Evolutionary conservation across 2,797 vertebrate species (phyloP).

Genomic region (Heteromormyrus szaboi): DNA sequence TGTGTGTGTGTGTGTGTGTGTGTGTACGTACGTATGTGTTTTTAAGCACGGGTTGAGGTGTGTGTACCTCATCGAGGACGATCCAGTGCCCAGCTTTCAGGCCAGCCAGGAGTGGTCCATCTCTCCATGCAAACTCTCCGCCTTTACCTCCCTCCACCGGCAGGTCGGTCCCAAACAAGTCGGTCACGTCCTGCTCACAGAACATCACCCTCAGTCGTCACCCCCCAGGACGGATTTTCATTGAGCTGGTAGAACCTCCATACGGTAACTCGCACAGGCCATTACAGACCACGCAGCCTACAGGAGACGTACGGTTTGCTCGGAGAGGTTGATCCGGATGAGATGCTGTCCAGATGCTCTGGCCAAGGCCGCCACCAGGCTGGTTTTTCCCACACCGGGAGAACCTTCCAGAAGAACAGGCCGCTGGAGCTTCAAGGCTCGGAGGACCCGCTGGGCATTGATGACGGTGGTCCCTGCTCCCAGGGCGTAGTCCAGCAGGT

Average conservation of each 20-base stretch:
- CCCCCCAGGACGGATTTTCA: neutral
- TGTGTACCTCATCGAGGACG: constrained; percentile 82
- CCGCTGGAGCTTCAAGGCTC: constrained; percentile 83
- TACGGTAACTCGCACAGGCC: neutral
- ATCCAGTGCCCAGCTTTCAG: constrained; percentile 94
- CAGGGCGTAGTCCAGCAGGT: constrained; percentile 74
- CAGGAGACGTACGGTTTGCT: constrained; percentile 78
- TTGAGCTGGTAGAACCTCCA: neutral
- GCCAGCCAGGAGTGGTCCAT: constrained; percentile 85
- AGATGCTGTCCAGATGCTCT: constrained; percentile 87
- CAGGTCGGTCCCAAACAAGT: constrained; percentile 92
- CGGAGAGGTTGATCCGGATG: constrained; percentile 92
- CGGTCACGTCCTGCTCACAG: constrained; percentile 80
- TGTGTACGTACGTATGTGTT: neutral
- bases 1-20: neutral
- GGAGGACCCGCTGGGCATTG: constrained; percentile 83
- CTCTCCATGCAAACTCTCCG: constrained; percentile 93
- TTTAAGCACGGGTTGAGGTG: neutral
- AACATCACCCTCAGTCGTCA: neutral
- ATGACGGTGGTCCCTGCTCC: constrained; percentile 84
- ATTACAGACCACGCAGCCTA: neutral
- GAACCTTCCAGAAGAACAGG: constrained; percentile 91
- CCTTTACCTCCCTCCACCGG: constrained; percentile 97
- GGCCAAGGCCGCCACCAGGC: constrained; percentile 84
- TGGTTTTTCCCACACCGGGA: constrained; percentile 95